A percentile compares a stretch with the other conserved stretches of the same genome.
Evolutionary conservation across 1,140 invertebrate genomes (phyloP).

Genomic region (Musca domestica): DNA sequence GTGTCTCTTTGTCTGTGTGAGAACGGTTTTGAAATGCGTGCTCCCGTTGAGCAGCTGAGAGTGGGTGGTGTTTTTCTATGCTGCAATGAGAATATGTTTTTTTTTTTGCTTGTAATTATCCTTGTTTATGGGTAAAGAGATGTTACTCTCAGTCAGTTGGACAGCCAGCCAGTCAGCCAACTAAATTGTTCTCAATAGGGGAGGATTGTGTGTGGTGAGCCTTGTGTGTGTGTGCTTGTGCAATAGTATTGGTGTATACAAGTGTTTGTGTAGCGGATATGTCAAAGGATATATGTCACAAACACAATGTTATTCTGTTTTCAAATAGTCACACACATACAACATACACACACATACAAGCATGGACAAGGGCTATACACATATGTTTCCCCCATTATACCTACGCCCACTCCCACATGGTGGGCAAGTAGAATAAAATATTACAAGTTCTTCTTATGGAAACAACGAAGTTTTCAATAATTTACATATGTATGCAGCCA

Average conservation of each 20-base stretch:
- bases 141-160: too few species aligned
- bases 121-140: neutral
- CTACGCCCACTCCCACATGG: too few species aligned
- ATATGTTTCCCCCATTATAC: neutral
- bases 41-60: neutral
- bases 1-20: too few species aligned
- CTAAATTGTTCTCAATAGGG: neutral
- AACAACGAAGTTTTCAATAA: too few species aligned
- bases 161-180: too few species aligned
- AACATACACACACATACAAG: neutral
- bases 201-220: neutral
- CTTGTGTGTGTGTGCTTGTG: neutral
- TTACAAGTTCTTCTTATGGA: too few species aligned
- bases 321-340: neutral
- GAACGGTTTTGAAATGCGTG: too few species aligned
- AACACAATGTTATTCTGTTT: constrained; percentile 15
- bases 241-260: neutral
- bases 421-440: too few species aligned
- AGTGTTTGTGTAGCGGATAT: constrained; percentile 16
- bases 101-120: neutral
- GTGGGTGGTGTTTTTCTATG: constrained; percentile 11
- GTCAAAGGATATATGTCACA: constrained; percentile 22
- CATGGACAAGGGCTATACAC: neutral
- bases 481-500: too few species aligned
- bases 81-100: constrained; percentile 11